These are phyloP conservation scores for Hydrochoerus hydrochaeris DNA, from an alignment of 2,113 vertebrate genomes.

Conservation along the genomic window DNA sequence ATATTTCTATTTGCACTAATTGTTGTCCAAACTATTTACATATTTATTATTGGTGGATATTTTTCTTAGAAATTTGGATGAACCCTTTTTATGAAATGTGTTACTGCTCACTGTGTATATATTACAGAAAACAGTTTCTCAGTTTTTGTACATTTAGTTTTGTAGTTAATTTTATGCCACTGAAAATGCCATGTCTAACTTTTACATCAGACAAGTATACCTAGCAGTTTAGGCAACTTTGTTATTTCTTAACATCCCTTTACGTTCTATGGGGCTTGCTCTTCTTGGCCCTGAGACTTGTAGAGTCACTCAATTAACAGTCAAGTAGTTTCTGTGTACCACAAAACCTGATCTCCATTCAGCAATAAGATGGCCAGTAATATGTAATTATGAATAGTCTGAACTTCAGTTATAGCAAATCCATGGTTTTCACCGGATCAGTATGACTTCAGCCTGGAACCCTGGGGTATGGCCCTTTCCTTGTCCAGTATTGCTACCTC, in stretches of 20 bases:
- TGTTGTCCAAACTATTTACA: background rate
- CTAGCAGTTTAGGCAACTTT: background rate
- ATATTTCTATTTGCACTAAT: background rate
- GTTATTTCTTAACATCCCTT: background rate
- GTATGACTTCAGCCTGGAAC: background rate
- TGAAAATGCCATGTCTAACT: background rate
- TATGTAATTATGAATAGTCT: background rate
- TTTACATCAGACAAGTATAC: background rate
- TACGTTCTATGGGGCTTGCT: background rate
- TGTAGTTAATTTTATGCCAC: background rate
- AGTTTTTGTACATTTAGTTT: background rate
- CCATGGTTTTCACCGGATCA: background rate
- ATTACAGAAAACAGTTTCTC: background rate
- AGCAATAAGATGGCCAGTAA: background rate
- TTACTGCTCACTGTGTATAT: background rate
- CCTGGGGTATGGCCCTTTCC: background rate
- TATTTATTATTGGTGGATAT: background rate
- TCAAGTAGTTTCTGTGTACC: background rate
- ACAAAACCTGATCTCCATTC: background rate
- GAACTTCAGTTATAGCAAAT: background rate
- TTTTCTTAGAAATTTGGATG: slow-evolving; percentile 11
- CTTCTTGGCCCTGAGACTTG: background rate
- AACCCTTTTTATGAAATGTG: background rate
- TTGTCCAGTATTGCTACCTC: background rate
- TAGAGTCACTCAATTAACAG: background rate